Base-by-base conservation (phyloP, 2,797 vertebrate genomes). In the Gallinago stenura region DNA sequence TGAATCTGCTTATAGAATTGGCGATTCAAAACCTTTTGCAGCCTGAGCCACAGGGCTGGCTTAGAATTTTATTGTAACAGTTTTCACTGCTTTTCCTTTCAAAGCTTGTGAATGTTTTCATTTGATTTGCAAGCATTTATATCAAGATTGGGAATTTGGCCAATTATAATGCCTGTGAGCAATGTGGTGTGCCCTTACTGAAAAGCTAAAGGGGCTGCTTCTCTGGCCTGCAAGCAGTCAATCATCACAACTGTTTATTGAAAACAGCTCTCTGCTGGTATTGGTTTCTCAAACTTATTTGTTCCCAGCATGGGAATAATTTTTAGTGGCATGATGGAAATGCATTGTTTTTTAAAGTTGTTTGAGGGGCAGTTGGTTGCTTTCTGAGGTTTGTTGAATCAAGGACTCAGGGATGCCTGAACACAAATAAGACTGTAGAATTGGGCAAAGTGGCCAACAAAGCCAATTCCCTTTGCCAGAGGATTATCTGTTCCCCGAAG, bases 401-500 rank as follows among this genome's bases (percentile, higher is more conserved):
- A 54, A 57, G 87, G 62, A 20, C 26, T 91, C 31, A 8, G 60
- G 85, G 68, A 80, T 97, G 65, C 73, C 53, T 91, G 90, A 83
- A 79, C 89, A 82, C 90, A 95, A 92, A 73, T 77, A 86, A 87
- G 56, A 57, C 37, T 16, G 24, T 2, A 20, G 22, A 62, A 80
- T 0, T 92, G 96, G 72, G 87, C 41, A 87, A 90, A 80, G 61
- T 41, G 70, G 28, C 85, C 68, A 86, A 33, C 57, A 78, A 73
- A 95, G 43, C 73, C 33, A 76, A 2, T 72, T 86, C 51, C 33
- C 79, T 70, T 24, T 73, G 95, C 93, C 87, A 96, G 79, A 68
- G 95, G 93, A 93, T 95, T 95, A 86, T 93, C 87, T 96, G 30
- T 94, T 91, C 94, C 90, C 87, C 83, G 80, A 68, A 87, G 70